These are phyloP conservation scores for Anaspis maculata DNA, from an alignment of 2,888 invertebrate genomes.

Conservation along the genomic window DNA sequence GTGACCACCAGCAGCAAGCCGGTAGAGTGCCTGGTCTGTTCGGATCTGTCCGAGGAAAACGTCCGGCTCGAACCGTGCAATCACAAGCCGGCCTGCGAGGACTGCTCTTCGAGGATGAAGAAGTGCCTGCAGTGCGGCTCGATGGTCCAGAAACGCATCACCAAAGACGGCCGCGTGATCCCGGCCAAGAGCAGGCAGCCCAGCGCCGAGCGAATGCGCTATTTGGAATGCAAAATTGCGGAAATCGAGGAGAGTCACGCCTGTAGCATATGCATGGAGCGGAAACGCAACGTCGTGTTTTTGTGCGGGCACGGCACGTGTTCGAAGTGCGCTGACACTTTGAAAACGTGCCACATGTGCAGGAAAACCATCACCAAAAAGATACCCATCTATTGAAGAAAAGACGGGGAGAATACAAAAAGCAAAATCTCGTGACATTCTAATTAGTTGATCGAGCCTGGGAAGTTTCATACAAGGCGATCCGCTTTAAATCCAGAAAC, in stretches of 20 bases:
- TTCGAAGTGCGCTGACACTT: slow-evolving; percentile 69
- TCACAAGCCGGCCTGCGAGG: slow-evolving; percentile 65
- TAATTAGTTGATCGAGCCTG: too few species aligned
- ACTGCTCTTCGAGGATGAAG: slow-evolving; percentile 69
- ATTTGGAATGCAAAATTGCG: slow-evolving; percentile 69
- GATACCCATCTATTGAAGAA: slow-evolving; percentile 46
- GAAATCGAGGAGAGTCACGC: slow-evolving; percentile 81
- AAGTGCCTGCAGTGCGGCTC: slow-evolving; percentile 63
- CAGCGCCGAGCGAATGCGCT: slow-evolving; percentile 57
- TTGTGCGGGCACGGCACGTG: slow-evolving; percentile 85
- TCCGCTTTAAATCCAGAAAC: too few species aligned
- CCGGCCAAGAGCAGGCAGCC: slow-evolving; percentile 49
- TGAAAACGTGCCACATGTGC: slow-evolving; percentile 82
- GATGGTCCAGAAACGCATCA: slow-evolving; percentile 49
- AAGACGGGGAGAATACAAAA: background rate
- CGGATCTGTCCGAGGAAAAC: slow-evolving; percentile 54
- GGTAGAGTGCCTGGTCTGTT: slow-evolving; percentile 63
- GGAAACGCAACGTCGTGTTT: slow-evolving; percentile 72
- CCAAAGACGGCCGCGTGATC: slow-evolving; percentile 46
- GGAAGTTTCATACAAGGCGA: too few species aligned
- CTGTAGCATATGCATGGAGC: slow-evolving; percentile 84
- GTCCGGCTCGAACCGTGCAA: slow-evolving; percentile 65
- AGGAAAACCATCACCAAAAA: slow-evolving; percentile 67
- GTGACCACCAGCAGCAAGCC: slow-evolving; percentile 37
- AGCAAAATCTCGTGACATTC: too few species aligned